Evolutionary conservation across 2,888 invertebrate genomes (phyloP).

Genomic region (Perizoma affinitatum): DNA sequence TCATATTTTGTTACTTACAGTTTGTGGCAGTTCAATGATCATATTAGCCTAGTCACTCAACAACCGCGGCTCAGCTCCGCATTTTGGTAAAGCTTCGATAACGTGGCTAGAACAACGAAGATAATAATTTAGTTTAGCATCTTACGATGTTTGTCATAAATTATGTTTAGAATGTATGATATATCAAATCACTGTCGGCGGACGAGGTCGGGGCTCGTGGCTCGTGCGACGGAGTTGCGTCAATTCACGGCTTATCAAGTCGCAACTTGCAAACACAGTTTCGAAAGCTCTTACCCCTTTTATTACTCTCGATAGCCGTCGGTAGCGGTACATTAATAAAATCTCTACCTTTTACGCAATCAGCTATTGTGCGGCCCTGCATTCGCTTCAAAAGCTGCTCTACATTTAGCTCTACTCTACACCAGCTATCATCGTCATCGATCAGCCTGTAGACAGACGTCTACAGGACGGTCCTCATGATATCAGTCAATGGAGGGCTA

Average conservation of each 20-base stretch:
- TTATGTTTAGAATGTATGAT: constrained; percentile 24
- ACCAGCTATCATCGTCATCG: no score
- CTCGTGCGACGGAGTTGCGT: constrained; percentile 17
- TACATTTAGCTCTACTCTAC: no score
- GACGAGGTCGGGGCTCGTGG: constrained; percentile 2
- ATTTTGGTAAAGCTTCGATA: no score
- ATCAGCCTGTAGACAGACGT: no score
- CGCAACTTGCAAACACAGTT: constrained; percentile 26
- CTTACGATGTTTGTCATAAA: constrained; percentile 18
- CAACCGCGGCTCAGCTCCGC: no score
- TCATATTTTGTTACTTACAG: no score
- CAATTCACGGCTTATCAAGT: constrained; percentile 35
- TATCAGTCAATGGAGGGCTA: no score
- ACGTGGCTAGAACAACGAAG: no score
- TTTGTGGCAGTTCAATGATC: no score
- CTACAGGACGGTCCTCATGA: no score
- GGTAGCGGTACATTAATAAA: constrained; percentile 17
- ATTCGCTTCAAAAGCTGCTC: neutral
- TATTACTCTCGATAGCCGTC: constrained; percentile 20
- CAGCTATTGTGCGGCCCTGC: constrained; percentile 3
- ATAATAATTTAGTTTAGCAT: constrained; percentile 17
- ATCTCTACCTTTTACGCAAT: constrained; percentile 3
- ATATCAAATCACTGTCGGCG: constrained; percentile 19
- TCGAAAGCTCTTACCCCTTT: constrained; percentile 35
- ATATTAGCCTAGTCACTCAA: no score